These are phyloP conservation scores for Eurypyga helias DNA, from an alignment of 2,113 vertebrate species.

Conservation along the genomic window DNA sequence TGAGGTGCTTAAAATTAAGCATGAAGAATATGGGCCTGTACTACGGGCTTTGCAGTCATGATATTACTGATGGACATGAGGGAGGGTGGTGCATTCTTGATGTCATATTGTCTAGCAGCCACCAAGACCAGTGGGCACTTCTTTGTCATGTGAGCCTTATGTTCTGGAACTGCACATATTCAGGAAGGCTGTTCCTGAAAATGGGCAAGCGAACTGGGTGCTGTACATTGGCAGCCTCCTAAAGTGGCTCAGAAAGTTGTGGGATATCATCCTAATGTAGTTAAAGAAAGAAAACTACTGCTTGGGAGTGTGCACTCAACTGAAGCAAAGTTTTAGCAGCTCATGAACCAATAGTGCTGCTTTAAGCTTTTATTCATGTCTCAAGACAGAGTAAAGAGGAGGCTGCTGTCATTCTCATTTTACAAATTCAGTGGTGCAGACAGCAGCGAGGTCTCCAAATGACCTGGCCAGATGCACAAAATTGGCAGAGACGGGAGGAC, in stretches of 20 bases:
- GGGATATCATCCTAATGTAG: neutral
- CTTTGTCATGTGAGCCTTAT: neutral
- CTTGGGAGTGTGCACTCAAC: neutral
- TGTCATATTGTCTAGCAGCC: neutral
- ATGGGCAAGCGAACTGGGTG: neutral
- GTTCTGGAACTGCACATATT: fast-evolving
- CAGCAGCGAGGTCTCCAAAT: neutral
- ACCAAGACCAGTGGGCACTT: neutral
- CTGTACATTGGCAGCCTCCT: neutral
- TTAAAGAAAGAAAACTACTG: neutral
- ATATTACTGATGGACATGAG: neutral
- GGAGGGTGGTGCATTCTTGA: neutral
- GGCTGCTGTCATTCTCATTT: neutral
- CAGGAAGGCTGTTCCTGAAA: neutral
- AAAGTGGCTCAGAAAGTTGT: neutral
- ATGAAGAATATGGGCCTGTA: neutral
- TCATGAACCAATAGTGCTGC: neutral
- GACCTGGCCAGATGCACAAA: neutral
- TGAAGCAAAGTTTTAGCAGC: neutral
- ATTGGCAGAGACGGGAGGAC: neutral
- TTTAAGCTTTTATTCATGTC: neutral
- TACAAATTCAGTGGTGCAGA: neutral
- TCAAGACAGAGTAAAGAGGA: neutral
- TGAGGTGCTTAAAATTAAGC: neutral
- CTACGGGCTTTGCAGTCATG: neutral